Evolutionary conservation across 2,888 invertebrate species (phyloP).

Genomic region (Odontomyia ornata): DNA sequence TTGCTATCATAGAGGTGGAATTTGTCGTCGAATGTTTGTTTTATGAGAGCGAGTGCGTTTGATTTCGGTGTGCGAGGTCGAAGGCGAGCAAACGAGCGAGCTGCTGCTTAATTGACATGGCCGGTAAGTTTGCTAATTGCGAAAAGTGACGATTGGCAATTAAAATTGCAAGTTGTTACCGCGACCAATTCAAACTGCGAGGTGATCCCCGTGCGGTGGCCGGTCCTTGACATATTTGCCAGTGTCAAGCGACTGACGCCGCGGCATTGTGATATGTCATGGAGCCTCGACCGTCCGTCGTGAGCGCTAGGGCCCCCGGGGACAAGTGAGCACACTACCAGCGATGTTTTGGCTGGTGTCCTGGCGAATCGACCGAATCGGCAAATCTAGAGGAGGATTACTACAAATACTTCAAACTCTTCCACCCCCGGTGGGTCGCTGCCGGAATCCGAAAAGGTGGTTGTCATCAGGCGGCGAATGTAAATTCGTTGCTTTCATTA

Average conservation of each 20-base stretch:
- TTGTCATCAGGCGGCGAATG: background rate
- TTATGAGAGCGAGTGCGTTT: conserved; percentile 52
- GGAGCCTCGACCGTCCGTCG: background rate
- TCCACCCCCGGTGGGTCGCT: too few relatives aligned
- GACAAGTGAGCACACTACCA: background rate
- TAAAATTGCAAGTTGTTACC: conserved; percentile 21
- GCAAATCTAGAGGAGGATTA: background rate
- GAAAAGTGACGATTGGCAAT: background rate
- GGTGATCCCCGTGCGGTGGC: conserved; percentile 19
- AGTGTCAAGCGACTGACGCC: conserved; percentile 39
- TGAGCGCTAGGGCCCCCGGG: conserved; percentile 4
- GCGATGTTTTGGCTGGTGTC: background rate
- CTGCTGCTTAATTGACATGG: conserved; percentile 71
- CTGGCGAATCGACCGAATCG: background rate
- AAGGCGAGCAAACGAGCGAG: conserved; percentile 49
- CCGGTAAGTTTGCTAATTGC: conserved; percentile 73
- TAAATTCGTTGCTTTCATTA: background rate
- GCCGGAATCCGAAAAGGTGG: background rate
- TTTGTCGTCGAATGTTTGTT: conserved; percentile 53
- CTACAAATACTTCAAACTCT: too few relatives aligned
- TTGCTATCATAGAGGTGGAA: conserved; percentile 36
- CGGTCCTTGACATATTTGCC: conserved; percentile 41
- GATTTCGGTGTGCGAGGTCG: conserved; percentile 58
- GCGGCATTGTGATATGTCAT: conserved; percentile 20
- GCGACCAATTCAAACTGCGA: background rate